A percentile compares a stretch with the other conserved stretches of the same genome.
These are phyloP conservation scores for Melinaea menophilus DNA, from an alignment of 2,888 invertebrate genomes.

Conservation along the genomic window DNA sequence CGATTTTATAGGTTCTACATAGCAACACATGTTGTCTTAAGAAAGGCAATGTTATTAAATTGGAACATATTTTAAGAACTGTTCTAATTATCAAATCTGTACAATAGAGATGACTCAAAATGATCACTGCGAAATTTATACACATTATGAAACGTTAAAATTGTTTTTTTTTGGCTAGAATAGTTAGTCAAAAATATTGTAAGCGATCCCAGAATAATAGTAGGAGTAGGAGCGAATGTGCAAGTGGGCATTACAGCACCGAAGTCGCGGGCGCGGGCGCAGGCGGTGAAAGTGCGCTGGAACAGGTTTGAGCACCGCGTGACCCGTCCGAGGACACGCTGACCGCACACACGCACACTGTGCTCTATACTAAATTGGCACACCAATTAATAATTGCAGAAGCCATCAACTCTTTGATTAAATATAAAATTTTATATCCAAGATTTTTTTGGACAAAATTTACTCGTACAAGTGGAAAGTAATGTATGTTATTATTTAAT, in stretches of 20 bases:
- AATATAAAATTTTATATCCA: too few relatives aligned
- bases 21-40: neutral
- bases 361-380: constrained; percentile 33
- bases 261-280: constrained; percentile 49
- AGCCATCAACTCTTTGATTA: neutral
- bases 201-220: constrained; percentile 11
- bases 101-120: too few relatives aligned
- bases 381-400: constrained; percentile 11
- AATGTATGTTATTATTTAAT: constrained; percentile 7
- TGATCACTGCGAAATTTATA: too few relatives aligned
- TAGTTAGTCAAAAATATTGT: too few relatives aligned
- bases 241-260: constrained; percentile 55
- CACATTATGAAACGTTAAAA: too few relatives aligned
- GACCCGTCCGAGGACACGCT: constrained; percentile 73
- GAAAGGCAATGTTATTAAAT: neutral
- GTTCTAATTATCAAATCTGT: too few relatives aligned
- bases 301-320: constrained; percentile 72
- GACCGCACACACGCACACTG: constrained; percentile 51
- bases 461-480: too few relatives aligned
- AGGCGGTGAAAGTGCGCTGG: constrained; percentile 70
- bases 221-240: constrained; percentile 41
- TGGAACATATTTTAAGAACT: too few relatives aligned
- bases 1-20: constrained; percentile 57
- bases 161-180: too few relatives aligned
- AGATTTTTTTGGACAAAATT: too few relatives aligned